These are phyloP conservation scores for Anas bernieri DNA, from an alignment of 2,797 vertebrate genomes.

Conservation along the genomic window DNA sequence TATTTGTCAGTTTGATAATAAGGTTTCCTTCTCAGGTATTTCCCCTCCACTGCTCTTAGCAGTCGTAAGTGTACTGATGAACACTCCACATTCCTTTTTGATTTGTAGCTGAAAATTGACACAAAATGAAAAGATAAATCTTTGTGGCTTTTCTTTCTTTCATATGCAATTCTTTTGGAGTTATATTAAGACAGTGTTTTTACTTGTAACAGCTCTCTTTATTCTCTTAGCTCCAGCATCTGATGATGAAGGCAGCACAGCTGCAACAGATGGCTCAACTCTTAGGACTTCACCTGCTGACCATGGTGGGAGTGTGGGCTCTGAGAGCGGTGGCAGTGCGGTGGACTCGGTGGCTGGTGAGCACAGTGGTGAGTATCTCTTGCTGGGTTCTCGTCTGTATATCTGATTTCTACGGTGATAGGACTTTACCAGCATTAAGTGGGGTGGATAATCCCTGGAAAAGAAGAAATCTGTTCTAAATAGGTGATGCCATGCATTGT, in stretches of 20 bases:
- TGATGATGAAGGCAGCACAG: slow-evolving; percentile 98
- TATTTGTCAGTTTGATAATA: background rate
- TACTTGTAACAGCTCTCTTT: slow-evolving; percentile 96
- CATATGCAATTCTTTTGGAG: background rate
- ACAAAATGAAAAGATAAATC: background rate
- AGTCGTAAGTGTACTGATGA: background rate
- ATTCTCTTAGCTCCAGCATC: slow-evolving; percentile 99
- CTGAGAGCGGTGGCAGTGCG: slow-evolving; percentile 96
- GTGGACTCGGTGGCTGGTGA: slow-evolving; percentile 98
- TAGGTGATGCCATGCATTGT: background rate
- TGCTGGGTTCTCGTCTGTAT: background rate
- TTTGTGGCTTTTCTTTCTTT: background rate
- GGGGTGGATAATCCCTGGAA: background rate
- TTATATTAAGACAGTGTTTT: slow-evolving; percentile 81
- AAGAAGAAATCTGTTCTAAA: background rate
- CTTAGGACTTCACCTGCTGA: slow-evolving; percentile 97
- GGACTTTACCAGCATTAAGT: background rate
- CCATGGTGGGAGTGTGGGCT: slow-evolving; percentile 97
- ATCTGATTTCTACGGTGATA: background rate
- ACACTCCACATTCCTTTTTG: background rate
- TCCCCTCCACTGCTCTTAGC: background rate
- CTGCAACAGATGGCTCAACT: slow-evolving; percentile 96
- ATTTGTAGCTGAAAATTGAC: background rate
- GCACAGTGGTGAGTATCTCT: slow-evolving; percentile 89
- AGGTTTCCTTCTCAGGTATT: background rate